phyloP scores from a whole-genome alignment of 1,140 invertebrate species.

The Teleogryllus occipitalis region DNA sequence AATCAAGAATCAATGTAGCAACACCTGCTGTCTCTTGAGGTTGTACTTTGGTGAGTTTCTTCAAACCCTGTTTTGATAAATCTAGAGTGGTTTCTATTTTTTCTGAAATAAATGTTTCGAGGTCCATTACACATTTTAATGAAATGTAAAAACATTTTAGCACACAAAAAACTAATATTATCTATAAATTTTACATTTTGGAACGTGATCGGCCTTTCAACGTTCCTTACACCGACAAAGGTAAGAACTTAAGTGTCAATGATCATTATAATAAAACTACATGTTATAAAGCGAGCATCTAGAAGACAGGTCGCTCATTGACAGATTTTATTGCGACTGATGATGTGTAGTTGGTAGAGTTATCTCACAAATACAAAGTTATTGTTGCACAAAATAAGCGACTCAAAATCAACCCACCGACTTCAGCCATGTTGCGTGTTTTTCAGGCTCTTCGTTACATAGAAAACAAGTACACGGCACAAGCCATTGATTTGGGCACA shows the following conservation, averaged over 20 bases:
- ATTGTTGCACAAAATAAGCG: neutral
- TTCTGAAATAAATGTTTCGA: constrained; percentile 24
- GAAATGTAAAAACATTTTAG: neutral
- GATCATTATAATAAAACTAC: neutral
- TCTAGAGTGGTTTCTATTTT: constrained; percentile 34
- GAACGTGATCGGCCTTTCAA: too few species aligned
- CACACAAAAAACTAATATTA: neutral
- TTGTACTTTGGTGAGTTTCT: constrained; percentile 36
- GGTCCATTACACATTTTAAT: neutral
- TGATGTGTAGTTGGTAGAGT: too few species aligned
- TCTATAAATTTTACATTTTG: neutral
- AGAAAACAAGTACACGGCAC: too few species aligned
- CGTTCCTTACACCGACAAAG: neutral
- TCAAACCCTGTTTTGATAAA: constrained; percentile 36
- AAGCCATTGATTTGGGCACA: too few species aligned
- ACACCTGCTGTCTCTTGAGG: constrained; percentile 39
- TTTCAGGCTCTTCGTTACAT: neutral
- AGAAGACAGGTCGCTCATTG: neutral
- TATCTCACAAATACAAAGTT: neutral
- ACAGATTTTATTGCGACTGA: neutral
- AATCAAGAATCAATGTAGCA: constrained; percentile 68
- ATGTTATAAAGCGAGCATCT: neutral
- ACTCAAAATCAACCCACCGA: neutral
- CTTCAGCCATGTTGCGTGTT: neutral
- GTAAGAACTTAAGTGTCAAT: neutral